Evolutionary conservation across 2,113 vertebrate genomes (phyloP).

Genomic region (Lasiurus borealis): DNA sequence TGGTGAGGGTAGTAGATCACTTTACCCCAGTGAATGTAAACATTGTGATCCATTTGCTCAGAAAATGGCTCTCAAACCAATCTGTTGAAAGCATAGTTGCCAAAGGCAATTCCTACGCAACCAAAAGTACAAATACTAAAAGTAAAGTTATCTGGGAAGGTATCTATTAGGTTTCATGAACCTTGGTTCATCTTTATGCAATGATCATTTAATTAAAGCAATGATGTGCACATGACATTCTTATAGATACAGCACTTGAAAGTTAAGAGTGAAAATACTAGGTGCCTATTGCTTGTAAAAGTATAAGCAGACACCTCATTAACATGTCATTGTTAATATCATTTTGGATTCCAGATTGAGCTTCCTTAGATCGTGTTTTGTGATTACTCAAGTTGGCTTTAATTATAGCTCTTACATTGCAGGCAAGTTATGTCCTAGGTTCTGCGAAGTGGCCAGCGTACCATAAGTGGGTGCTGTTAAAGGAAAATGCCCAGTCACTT

Average conservation of each 20-base stretch:
- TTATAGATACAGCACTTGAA: neutral
- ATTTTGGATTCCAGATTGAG: neutral
- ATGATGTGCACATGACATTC: neutral
- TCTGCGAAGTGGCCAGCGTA: neutral
- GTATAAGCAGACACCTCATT: neutral
- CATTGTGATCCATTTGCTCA: neutral
- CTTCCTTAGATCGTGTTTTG: neutral
- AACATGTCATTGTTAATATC: neutral
- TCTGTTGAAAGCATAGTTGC: neutral
- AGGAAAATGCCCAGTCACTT: neutral
- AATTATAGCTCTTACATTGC: neutral
- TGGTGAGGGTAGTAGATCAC: neutral
- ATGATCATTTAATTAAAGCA: neutral
- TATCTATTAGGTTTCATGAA: neutral
- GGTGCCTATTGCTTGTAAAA: neutral
- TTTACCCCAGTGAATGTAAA: neutral
- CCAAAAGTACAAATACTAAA: neutral
- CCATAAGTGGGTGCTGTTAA: neutral
- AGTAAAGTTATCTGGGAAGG: neutral
- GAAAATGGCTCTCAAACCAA: neutral
- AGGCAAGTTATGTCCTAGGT: neutral
- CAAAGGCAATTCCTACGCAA: neutral
- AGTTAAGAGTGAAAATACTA: neutral
- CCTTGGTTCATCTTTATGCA: neutral
- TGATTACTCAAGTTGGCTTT: neutral